Evolutionary conservation across 2,797 vertebrate species (phyloP).

Genomic region (Peromyscus nudipes): DNA sequence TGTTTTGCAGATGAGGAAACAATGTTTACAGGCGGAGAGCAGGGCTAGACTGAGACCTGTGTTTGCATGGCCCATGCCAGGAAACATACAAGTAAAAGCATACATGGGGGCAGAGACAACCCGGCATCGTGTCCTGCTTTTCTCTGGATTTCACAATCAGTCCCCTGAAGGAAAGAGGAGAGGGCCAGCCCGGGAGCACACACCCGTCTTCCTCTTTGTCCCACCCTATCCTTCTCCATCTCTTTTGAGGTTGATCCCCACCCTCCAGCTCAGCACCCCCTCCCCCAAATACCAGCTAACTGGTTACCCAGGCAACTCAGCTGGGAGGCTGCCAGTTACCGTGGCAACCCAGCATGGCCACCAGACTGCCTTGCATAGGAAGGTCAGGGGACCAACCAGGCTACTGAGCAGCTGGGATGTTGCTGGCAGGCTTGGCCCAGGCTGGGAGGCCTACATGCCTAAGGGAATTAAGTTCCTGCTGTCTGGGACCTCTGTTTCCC

Average conservation of each 20-base stretch:
- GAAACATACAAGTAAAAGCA: not conserved
- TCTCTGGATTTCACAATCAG: constrained; percentile 49
- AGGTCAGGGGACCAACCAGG: constrained; percentile 82
- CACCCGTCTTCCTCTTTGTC: constrained; percentile 62
- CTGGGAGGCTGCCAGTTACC: constrained; percentile 84
- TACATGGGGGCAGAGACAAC: not conserved
- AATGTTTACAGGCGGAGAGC: rapidly evolving
- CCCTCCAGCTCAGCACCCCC: constrained; percentile 67
- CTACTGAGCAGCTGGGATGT: constrained; percentile 65
- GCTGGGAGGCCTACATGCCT: constrained; percentile 28
- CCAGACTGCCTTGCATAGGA: constrained; percentile 80
- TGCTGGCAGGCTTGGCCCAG: constrained; percentile 48
- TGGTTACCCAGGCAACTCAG: constrained; percentile 88
- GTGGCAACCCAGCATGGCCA: constrained; percentile 81
- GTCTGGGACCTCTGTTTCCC: constrained; percentile 39
- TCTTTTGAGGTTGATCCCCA: constrained; percentile 71
- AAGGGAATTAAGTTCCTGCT: constrained; percentile 67
- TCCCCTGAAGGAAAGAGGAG: constrained; percentile 3
- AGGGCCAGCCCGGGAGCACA: constrained; percentile 62
- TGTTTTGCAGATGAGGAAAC: not conserved
- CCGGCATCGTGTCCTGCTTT: constrained; percentile 61
- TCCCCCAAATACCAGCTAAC: constrained; percentile 72
- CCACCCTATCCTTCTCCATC: constrained; percentile 61
- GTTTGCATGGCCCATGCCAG: not conserved
- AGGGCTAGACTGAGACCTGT: not conserved